Conservation (phyloP, 2,888 invertebrate genomes). For the Heliconius ethilla region DNA sequence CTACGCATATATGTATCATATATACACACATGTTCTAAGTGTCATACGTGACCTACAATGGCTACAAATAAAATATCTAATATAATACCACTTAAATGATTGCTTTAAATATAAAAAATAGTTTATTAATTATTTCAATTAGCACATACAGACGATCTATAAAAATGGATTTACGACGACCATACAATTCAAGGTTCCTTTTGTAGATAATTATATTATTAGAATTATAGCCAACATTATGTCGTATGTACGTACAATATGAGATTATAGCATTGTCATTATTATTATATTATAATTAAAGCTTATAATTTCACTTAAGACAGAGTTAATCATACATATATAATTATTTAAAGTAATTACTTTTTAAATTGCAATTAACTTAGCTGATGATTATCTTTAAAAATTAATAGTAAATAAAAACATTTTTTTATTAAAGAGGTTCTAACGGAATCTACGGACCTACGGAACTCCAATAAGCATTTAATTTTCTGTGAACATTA, state of each 20-base stretch:
- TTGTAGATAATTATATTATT: constrained; percentile 7
- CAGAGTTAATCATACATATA: background rate
- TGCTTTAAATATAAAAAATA: background rate
- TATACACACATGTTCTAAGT: too few species aligned
- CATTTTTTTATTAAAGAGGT: background rate
- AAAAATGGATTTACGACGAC: background rate
- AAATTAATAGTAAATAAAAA: background rate
- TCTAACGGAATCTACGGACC: background rate
- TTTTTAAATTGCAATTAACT: too few species aligned
- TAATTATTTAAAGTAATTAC: too few species aligned
- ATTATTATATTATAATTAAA: background rate
- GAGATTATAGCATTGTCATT: background rate
- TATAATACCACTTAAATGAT: background rate
- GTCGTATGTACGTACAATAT: background rate
- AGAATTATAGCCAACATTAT: constrained; percentile 9
- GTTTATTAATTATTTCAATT: background rate
- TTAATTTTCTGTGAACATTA: constrained; percentile 19
- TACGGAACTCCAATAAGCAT: background rate
- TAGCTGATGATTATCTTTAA: background rate
- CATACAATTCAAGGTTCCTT: background rate
- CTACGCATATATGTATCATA: too few species aligned
- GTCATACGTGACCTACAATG: background rate
- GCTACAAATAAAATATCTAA: background rate
- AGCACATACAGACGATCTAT: background rate
- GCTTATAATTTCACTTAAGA: too few species aligned